A percentile compares a stretch with the other conserved stretches of the same genome.
Conservation (phyloP, 1,140 invertebrate species). For the Procambarus clarkii region DNA sequence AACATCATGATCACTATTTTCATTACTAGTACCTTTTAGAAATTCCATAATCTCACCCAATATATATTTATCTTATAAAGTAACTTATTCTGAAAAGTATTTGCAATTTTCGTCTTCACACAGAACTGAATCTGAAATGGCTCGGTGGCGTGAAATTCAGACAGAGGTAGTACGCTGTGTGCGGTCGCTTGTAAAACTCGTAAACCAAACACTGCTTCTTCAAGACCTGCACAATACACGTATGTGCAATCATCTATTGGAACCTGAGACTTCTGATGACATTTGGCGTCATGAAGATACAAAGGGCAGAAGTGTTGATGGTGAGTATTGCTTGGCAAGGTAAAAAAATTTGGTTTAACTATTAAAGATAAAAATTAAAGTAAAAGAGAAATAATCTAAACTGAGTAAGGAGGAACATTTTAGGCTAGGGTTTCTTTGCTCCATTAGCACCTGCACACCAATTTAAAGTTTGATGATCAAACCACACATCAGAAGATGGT, state of each 20-base stretch:
- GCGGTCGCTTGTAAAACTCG: constrained; percentile 81
- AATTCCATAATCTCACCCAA: no score
- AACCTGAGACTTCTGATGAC: constrained; percentile 82
- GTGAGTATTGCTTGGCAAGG: constrained; percentile 7
- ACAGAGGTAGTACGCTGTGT: constrained; percentile 79
- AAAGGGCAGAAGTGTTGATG: constrained; percentile 49
- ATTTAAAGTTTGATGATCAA: no score
- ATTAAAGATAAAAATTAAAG: background rate
- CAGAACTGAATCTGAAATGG: constrained; percentile 72
- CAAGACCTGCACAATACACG: constrained; percentile 84
- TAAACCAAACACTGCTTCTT: constrained; percentile 85
- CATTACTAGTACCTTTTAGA: no score
- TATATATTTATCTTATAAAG: background rate
- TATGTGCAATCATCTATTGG: constrained; percentile 84
- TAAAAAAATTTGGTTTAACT: background rate
- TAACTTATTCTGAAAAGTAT: background rate
- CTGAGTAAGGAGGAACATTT: no score
- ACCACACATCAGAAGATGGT: no score
- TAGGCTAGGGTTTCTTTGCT: no score
- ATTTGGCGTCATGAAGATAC: constrained; percentile 76
- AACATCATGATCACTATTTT: no score
- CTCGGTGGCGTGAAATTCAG: constrained; percentile 78
- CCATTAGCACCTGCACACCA: no score
- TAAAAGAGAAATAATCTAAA: background rate
- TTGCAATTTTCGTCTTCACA: background rate